A percentile compares a stretch with the other conserved stretches of the same genome.
Conservation (phyloP, 2,888 invertebrate species). For the Sicus ferrugineus region DNA sequence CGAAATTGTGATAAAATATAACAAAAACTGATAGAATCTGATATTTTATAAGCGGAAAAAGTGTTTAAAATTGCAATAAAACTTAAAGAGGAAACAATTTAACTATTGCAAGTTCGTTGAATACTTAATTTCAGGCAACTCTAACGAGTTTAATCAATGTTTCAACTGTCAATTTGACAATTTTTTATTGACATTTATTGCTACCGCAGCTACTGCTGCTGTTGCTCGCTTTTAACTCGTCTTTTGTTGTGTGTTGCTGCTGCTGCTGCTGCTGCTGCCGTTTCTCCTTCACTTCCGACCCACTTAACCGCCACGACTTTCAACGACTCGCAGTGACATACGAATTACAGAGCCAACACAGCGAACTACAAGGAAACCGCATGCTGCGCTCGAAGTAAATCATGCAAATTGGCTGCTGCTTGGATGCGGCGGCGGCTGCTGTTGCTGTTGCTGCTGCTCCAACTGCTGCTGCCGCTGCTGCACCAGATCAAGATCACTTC, state of each 20-base stretch:
- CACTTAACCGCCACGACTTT: neutral
- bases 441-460: neutral
- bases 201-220: neutral
- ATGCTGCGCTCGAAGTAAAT: neutral
- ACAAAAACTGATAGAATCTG: too few species aligned
- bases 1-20: too few species aligned
- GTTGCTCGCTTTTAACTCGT: neutral
- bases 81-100: too few species aligned
- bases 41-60: too few species aligned
- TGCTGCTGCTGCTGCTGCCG: neutral
- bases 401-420: constrained; percentile 14
- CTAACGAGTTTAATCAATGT: constrained; percentile 2
- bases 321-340: neutral
- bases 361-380: neutral
- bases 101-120: too few species aligned
- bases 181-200: constrained; percentile 26
- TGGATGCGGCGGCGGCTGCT: neutral
- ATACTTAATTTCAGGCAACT: neutral
- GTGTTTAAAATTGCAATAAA: too few species aligned
- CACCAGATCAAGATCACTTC: constrained; percentile 22
- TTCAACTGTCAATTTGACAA: constrained; percentile 17
- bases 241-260: neutral
- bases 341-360: too few species aligned
- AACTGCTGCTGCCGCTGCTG: neutral
- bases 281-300: neutral